Conservation (phyloP, 1,140 invertebrate genomes). For the Branchinecta lindahli region DNA sequence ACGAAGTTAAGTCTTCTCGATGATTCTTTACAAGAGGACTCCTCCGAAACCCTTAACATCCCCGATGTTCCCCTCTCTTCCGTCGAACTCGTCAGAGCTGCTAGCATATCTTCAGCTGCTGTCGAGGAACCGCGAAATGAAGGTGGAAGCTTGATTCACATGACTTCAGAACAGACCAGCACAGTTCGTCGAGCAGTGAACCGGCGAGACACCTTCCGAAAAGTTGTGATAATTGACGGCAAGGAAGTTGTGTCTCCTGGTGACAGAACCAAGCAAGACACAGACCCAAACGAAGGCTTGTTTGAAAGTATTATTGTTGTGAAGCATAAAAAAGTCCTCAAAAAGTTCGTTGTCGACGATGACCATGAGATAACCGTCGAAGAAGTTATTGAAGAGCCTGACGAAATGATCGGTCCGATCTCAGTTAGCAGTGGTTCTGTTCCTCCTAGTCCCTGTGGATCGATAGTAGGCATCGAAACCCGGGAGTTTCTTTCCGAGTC, state of each 20-base stretch:
- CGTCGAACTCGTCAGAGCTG: no score
- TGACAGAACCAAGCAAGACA: not conserved
- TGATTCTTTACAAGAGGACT: no score
- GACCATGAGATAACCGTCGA: slow-evolving; percentile 64
- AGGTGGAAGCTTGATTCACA: no score
- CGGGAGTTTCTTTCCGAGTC: no score
- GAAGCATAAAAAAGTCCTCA: slow-evolving; percentile 52
- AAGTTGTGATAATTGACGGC: not conserved
- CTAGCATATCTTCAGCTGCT: no score
- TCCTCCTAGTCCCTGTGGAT: not conserved
- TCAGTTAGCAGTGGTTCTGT: not conserved
- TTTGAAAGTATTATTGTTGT: slow-evolving; percentile 38
- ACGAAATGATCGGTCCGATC: slow-evolving; percentile 44
- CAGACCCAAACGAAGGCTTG: not conserved
- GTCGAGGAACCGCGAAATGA: no score
- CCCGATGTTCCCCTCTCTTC: no score
- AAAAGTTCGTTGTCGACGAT: slow-evolving; percentile 56
- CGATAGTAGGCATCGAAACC: no score
- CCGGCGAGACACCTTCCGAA: not conserved
- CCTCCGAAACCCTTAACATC: no score
- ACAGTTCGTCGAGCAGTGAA: not conserved
- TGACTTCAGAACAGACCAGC: no score
- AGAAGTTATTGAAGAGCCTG: slow-evolving; percentile 63
- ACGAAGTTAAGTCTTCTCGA: no score
- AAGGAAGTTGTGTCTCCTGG: not conserved